Conservation (phyloP, 1,140 invertebrate genomes). For the Phthorimaea operculella region DNA sequence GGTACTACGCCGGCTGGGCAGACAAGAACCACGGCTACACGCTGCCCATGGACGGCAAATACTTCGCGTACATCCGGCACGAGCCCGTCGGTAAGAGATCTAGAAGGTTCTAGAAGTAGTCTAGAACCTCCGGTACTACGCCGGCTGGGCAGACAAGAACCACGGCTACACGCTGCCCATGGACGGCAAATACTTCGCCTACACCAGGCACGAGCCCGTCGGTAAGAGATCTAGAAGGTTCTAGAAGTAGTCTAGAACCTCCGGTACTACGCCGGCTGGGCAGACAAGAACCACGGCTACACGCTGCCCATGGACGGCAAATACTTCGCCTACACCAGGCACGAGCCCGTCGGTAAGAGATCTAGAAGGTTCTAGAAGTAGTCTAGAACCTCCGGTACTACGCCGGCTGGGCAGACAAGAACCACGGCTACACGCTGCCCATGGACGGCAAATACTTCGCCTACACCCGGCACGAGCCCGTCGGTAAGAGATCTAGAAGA, state of each 20-base stretch:
- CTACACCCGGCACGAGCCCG: conserved; percentile 95
- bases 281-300: conserved; percentile 91
- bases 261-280: conserved; percentile 91
- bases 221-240: conserved; percentile 66
- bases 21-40: conserved; percentile 93
- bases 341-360: conserved; percentile 87
- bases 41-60: conserved; percentile 89
- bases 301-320: conserved; percentile 91
- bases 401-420: conserved; percentile 94
- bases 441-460: conserved; percentile 88
- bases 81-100: conserved; percentile 84
- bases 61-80: conserved; percentile 90
- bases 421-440: conserved; percentile 90
- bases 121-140: conserved; percentile 82
- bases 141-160: conserved; percentile 93
- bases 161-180: conserved; percentile 91
- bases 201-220: conserved; percentile 95
- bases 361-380: too few relatives aligned
- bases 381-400: conserved; percentile 82
- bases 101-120: too few relatives aligned
- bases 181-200: conserved; percentile 88
- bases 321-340: conserved; percentile 90
- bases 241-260: conserved; percentile 77
- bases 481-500: conserved; percentile 71
- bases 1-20: conserved; percentile 92